These are phyloP conservation scores for Actinostola sp. DNA, from an alignment of 92 coral and sea anemone genomes.

Conservation along the genomic window DNA sequence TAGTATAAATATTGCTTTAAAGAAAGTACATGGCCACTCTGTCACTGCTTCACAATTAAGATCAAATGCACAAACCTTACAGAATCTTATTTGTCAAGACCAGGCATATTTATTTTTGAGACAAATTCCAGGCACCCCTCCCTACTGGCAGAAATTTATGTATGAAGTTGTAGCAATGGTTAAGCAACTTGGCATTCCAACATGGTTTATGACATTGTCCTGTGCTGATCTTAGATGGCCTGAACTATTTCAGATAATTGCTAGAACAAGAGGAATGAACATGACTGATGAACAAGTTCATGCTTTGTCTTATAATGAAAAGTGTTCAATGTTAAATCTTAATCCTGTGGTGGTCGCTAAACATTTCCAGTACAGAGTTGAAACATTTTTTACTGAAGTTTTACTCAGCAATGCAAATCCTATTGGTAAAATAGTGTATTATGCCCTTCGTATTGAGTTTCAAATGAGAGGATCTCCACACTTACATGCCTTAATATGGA, in stretches of 20 bases:
- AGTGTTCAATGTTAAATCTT: slow-evolving; percentile 57
- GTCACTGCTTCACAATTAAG: slow-evolving; percentile 53
- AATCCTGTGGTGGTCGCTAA: slow-evolving; percentile 69
- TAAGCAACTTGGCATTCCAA: slow-evolving; percentile 65
- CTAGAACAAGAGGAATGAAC: slow-evolving; percentile 34
- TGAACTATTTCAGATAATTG: slow-evolving; percentile 60
- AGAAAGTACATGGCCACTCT: slow-evolving; percentile 47
- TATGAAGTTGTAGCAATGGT: slow-evolving; percentile 57
- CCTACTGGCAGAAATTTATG: no score
- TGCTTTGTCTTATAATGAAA: slow-evolving; percentile 66
- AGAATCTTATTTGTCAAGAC: slow-evolving; percentile 49
- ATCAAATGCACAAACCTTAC: slow-evolving; percentile 61
- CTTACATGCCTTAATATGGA: slow-evolving; percentile 55
- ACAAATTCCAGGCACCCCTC: slow-evolving; percentile 73
- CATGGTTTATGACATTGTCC: slow-evolving; percentile 70
- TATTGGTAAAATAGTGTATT: slow-evolving; percentile 53
- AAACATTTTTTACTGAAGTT: no score
- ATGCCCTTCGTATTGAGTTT: slow-evolving; percentile 56
- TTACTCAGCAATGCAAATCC: slow-evolving; percentile 40
- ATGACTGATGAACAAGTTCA: slow-evolving; percentile 54
- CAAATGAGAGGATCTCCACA: slow-evolving; percentile 66
- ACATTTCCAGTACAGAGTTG: slow-evolving; percentile 70
- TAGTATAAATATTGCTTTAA: no score
- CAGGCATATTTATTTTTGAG: slow-evolving; percentile 38
- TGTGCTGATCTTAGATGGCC: slow-evolving; percentile 82